Percentiles rank a stretch among this genome's conserved stretches.
Conservation (phyloP, 2,888 invertebrate genomes). For the Drosophila lutescens region DNA sequence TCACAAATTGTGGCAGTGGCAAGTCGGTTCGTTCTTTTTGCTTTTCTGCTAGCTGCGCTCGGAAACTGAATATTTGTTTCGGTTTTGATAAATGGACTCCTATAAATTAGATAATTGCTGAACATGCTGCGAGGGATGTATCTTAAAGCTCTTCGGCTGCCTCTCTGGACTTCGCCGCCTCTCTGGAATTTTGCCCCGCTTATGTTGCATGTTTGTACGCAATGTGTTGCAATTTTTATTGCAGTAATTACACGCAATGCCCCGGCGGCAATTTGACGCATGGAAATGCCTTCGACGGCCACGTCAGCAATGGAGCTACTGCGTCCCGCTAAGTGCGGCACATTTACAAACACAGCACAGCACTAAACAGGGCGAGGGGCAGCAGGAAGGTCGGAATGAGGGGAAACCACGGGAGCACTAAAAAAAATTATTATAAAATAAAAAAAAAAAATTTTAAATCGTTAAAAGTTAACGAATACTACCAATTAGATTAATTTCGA, state of each 20-base stretch:
- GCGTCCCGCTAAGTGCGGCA: conserved; percentile 62
- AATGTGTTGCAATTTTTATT: conserved; percentile 79
- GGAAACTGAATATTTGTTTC: conserved; percentile 70
- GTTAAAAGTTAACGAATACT: no score
- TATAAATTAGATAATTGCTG: conserved; percentile 75
- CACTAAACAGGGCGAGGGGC: background rate
- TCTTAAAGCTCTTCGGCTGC: conserved; percentile 23
- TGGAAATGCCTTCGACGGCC: conserved; percentile 71
- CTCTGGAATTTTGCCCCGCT: conserved; percentile 19
- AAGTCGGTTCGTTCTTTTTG: conserved; percentile 16
- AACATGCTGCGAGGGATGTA: conserved; percentile 36
- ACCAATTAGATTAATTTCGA: no score
- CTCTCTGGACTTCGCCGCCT: background rate
- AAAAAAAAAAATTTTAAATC: background rate
- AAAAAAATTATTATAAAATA: background rate
- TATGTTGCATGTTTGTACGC: conserved; percentile 74
- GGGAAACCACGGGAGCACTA: background rate
- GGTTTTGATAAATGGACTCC: conserved; percentile 70
- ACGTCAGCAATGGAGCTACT: conserved; percentile 50
- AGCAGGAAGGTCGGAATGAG: background rate
- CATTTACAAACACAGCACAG: conserved; percentile 55
- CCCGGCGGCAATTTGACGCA: conserved; percentile 75
- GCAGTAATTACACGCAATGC: conserved; percentile 75
- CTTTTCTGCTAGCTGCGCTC: conserved; percentile 10
- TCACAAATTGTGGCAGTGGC: conserved; percentile 54